These are phyloP conservation scores for Melikaiella ostensackeni DNA, from an alignment of 2,888 invertebrate genomes.

Conservation along the genomic window DNA sequence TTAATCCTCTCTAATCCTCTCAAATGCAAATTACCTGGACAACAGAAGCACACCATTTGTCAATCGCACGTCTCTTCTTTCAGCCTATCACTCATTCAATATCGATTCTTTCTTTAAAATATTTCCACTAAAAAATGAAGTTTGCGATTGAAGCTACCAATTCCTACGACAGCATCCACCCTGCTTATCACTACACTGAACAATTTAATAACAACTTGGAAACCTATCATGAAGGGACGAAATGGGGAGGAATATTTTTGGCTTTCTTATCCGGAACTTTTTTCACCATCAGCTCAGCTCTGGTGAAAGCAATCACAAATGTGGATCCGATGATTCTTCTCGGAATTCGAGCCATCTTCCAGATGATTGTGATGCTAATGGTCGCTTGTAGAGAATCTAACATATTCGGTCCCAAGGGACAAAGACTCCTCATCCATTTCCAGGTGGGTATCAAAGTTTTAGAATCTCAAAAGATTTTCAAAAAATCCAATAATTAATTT, in stretches of 20 bases:
- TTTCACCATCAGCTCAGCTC: constrained; percentile 77
- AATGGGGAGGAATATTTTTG: constrained; percentile 75
- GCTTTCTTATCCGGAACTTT: constrained; percentile 78
- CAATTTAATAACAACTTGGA: constrained; percentile 70
- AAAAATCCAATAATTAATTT: no score
- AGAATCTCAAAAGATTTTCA: neutral
- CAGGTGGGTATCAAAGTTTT: constrained; percentile 67
- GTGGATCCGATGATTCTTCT: constrained; percentile 78
- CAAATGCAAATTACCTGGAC: constrained; percentile 58
- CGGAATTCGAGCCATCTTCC: constrained; percentile 74
- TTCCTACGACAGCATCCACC: constrained; percentile 73
- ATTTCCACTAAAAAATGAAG: constrained; percentile 63
- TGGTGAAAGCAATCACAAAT: constrained; percentile 75
- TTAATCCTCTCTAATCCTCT: constrained; percentile 62
- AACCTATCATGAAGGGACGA: constrained; percentile 70
- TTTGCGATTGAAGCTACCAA: constrained; percentile 68
- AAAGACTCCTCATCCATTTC: constrained; percentile 72
- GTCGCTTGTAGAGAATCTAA: constrained; percentile 70
- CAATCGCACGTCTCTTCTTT: constrained; percentile 39
- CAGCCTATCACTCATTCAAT: neutral
- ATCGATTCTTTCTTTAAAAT: neutral
- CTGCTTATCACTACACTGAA: constrained; percentile 70
- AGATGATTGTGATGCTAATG: constrained; percentile 73
- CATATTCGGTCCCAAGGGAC: constrained; percentile 74
- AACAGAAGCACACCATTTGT: constrained; percentile 55